A percentile compares a stretch with the other conserved stretches of the same genome.
Conservation (phyloP, 1,140 invertebrate species). For the Lepidurus apus region DNA sequence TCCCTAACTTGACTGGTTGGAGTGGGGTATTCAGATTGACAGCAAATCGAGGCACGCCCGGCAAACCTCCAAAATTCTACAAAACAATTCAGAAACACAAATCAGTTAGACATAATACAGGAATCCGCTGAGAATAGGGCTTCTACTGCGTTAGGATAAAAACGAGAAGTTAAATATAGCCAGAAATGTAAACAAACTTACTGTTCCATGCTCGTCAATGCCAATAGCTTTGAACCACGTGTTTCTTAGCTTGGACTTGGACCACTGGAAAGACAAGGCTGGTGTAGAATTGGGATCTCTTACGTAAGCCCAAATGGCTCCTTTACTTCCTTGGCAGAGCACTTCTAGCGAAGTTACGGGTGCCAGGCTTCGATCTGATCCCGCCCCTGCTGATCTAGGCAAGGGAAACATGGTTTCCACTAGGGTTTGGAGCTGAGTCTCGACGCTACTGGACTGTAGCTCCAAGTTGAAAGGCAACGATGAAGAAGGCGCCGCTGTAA, state of each 20-base stretch:
- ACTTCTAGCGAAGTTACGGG: slow-evolving; percentile 12
- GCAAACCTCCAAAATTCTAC: background rate
- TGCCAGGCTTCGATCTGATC: background rate
- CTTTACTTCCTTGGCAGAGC: background rate
- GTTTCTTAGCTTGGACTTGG: background rate
- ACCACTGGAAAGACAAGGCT: slow-evolving; percentile 25
- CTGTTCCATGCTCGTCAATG: slow-evolving; percentile 18
- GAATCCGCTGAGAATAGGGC: background rate
- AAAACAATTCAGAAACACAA: background rate
- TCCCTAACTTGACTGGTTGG: background rate
- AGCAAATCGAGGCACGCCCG: background rate
- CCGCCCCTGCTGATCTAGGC: background rate
- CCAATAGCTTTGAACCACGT: slow-evolving; percentile 17
- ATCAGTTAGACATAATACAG: background rate
- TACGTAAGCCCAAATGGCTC: slow-evolving; percentile 21
- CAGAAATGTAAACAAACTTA: background rate
- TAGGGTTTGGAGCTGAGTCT: slow-evolving; percentile 26
- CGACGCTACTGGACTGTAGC: background rate
- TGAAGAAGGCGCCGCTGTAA: slow-evolving; percentile 21
- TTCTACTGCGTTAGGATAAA: too few species aligned
- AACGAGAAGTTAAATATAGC: too few species aligned
- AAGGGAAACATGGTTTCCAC: slow-evolving; percentile 25
- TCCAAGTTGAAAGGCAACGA: background rate
- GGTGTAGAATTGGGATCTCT: slow-evolving; percentile 26
- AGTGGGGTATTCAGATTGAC: background rate